phyloP scores from a whole-genome alignment of 2,797 vertebrate species.

The Percopsis omiscomaycus region DNA sequence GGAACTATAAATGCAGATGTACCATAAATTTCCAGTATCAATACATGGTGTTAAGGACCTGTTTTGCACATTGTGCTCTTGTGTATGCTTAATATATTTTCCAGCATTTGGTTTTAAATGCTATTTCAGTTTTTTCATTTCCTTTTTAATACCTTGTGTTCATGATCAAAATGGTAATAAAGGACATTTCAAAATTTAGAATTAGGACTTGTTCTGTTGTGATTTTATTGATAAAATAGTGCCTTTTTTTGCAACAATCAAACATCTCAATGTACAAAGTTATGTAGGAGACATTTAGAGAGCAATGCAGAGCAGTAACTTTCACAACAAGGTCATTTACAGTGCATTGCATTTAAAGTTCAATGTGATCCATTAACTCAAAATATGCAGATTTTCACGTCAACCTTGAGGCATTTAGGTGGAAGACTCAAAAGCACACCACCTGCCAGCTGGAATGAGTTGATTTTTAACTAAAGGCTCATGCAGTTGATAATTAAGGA shows the following conservation, averaged over 20 bases:
- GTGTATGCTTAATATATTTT: background rate
- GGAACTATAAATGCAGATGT: background rate
- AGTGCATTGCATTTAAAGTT: conserved; percentile 54
- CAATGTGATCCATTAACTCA: conserved; percentile 62
- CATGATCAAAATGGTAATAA: too few species aligned
- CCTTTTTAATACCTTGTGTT: background rate
- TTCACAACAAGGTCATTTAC: conserved; percentile 60
- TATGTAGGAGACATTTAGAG: conserved; percentile 68
- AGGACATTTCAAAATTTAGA: background rate
- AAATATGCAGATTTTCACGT: conserved; percentile 52
- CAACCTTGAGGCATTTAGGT: conserved; percentile 48
- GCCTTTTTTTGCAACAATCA: conserved; percentile 71
- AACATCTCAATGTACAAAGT: conserved; percentile 70
- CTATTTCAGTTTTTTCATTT: background rate
- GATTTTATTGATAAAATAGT: conserved; percentile 83
- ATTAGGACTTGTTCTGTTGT: conserved; percentile 34
- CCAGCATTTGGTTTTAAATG: background rate
- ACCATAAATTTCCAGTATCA: background rate
- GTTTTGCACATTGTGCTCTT: background rate
- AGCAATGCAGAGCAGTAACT: conserved; percentile 66
- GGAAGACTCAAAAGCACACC: conserved; percentile 34
- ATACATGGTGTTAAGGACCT: background rate
- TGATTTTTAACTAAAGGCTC: conserved; percentile 27
- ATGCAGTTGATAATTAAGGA: conserved; percentile 46
- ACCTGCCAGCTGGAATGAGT: conserved; percentile 32